Conservation (phyloP, 2,113 vertebrate species). For the Cololabis saira region DNA sequence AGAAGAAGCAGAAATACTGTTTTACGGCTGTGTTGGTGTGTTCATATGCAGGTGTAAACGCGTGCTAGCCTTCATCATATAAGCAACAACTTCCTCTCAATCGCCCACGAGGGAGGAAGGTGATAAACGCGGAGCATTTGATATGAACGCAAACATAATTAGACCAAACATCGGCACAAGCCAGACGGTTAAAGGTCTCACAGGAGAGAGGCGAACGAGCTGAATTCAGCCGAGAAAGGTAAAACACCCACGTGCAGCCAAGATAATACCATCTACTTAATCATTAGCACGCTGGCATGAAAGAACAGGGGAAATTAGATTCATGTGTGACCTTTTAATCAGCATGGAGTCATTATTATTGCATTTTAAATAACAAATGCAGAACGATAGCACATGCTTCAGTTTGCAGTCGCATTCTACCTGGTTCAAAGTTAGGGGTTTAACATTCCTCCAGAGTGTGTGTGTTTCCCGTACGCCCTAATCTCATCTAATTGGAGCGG, state of each 20-base stretch:
- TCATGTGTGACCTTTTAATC: not conserved
- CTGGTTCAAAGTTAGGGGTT: not conserved
- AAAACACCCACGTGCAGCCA: not conserved
- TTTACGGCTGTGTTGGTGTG: conserved; percentile 7
- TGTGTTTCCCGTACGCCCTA: not conserved
- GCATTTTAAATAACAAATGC: not conserved
- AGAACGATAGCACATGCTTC: not conserved
- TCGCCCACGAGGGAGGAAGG: conserved; percentile 20
- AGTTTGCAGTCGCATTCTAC: not conserved
- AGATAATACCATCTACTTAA: not conserved
- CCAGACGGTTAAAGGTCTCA: conserved; percentile 51
- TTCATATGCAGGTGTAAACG: not conserved
- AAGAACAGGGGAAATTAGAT: not conserved
- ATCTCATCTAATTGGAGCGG: conserved; percentile 58
- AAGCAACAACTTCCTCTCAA: conserved; percentile 47
- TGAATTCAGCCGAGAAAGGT: conserved; percentile 6
- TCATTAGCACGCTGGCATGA: not conserved
- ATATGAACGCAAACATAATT: conserved; percentile 65
- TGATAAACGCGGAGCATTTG: conserved; percentile 40
- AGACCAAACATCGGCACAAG: conserved; percentile 38
- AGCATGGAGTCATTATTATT: not conserved
- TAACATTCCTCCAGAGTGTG: not conserved
- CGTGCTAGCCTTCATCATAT: not conserved
- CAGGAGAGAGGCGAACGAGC: conserved; percentile 10
- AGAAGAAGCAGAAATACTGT: not conserved